phyloP scores from a whole-genome alignment of 1,140 invertebrate species.

The Habropoda laboriosa region DNA sequence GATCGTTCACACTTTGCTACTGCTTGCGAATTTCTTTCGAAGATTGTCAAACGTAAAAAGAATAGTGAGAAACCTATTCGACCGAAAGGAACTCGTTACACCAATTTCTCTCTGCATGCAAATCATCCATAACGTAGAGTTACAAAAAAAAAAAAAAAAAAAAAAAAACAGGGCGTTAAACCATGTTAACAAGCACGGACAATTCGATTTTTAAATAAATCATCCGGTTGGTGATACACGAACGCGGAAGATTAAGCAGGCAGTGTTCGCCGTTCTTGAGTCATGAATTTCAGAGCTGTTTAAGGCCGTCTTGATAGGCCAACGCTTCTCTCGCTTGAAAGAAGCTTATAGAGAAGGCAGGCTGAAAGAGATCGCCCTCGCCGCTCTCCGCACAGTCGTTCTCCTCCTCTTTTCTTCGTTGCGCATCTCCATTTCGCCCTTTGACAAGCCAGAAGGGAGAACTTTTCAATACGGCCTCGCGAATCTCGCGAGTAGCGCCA shows the following conservation, averaged over 20 bases:
- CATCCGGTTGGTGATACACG: not conserved
- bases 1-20: not conserved
- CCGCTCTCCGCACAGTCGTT: not conserved
- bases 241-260: conserved; percentile 29
- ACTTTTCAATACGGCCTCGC: conserved; percentile 17
- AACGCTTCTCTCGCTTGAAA: conserved; percentile 22
- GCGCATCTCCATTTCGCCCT: conserved; percentile 28
- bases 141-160: no score
- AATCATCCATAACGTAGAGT: no score
- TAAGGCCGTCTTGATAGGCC: conserved; percentile 38
- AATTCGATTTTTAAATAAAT: not conserved
- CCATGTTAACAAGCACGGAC: not conserved
- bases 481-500: conserved; percentile 1
- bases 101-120: not conserved
- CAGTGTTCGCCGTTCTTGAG: not conserved
- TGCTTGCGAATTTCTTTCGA: not conserved
- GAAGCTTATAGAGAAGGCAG: conserved; percentile 32
- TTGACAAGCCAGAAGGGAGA: conserved; percentile 2
- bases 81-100: not conserved
- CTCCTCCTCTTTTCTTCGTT: conserved; percentile 1
- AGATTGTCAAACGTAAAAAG: not conserved
- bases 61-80: no score
- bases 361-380: conserved; percentile 22
- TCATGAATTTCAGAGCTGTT: conserved; percentile 49
- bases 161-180: no score